Evolutionary conservation across 2,888 invertebrate genomes (phyloP).

Genomic region (Eilema caniola): DNA sequence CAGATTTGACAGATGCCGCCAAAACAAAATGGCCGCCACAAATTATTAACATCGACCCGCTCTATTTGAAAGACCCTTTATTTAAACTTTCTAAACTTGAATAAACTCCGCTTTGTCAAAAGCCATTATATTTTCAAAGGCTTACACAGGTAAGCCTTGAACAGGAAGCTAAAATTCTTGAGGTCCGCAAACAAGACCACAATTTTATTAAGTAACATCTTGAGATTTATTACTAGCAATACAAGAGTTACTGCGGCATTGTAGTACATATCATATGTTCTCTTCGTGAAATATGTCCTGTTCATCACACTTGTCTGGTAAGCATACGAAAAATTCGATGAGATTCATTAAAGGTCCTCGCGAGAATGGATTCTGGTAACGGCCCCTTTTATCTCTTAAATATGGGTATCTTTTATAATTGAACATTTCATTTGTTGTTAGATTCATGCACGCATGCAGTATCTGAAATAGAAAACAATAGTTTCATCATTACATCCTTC

Average conservation of each 20-base stretch:
- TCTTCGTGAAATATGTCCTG: conserved; percentile 91
- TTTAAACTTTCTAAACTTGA: neutral
- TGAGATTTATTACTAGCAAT: conserved; percentile 37
- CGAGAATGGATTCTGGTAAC: conserved; percentile 97
- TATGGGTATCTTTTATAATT: conserved; percentile 97
- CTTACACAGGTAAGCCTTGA: neutral
- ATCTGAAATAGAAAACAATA: conserved; percentile 85
- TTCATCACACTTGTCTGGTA: conserved; percentile 92
- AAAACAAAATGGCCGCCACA: too few species aligned
- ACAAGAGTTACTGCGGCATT: conserved; percentile 40
- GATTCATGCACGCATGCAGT: conserved; percentile 96
- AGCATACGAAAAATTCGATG: conserved; percentile 95
- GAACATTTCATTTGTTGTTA: conserved; percentile 98
- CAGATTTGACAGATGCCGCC: too few species aligned
- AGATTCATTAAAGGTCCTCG: conserved; percentile 95
- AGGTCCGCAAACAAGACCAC: conserved; percentile 2
- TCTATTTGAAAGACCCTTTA: too few species aligned
- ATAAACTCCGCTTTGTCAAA: neutral
- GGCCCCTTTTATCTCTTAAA: conserved; percentile 94
- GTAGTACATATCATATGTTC: conserved; percentile 76
- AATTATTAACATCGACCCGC: too few species aligned
- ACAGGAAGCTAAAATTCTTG: neutral
- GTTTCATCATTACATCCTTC: neutral
- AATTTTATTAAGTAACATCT: conserved; percentile 22
- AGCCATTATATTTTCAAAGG: neutral